Conservation (phyloP, 2,888 invertebrate genomes). For the Trichogramma evanescens region DNA sequence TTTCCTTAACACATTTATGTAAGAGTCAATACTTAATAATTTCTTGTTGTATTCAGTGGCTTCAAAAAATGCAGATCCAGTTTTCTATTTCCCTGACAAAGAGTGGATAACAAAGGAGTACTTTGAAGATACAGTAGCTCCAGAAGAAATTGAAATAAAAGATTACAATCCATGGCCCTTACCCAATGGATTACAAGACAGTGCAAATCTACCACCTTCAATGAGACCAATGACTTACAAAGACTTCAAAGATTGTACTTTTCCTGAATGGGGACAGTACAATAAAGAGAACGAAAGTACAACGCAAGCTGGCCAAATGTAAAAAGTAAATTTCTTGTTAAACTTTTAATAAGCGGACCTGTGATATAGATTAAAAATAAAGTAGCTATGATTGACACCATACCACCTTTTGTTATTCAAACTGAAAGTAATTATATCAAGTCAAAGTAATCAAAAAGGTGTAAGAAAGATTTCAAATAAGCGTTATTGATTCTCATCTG, state of each 20-base stretch:
- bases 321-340: too few relatives aligned
- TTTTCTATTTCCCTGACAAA: conserved; percentile 30
- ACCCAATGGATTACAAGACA: conserved; percentile 49
- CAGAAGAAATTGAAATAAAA: conserved; percentile 40
- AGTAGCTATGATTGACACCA: too few relatives aligned
- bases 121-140: conserved; percentile 36
- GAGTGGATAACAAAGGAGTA: conserved; percentile 33
- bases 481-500: too few relatives aligned
- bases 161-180: conserved; percentile 54
- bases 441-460: too few relatives aligned
- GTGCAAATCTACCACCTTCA: conserved; percentile 56
- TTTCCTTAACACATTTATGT: background rate
- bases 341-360: too few relatives aligned
- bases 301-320: too few relatives aligned
- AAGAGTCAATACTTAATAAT: conserved; percentile 1
- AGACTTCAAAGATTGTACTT: conserved; percentile 49
- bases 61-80: conserved; percentile 16
- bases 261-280: conserved; percentile 54
- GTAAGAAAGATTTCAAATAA: too few relatives aligned
- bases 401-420: too few relatives aligned
- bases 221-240: conserved; percentile 53
- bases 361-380: too few relatives aligned
- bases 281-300: too few relatives aligned
- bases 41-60: conserved; percentile 42
- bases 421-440: too few relatives aligned